These are phyloP conservation scores for Metellina segmentata DNA, from an alignment of 2,888 invertebrate genomes.

Conservation along the genomic window DNA sequence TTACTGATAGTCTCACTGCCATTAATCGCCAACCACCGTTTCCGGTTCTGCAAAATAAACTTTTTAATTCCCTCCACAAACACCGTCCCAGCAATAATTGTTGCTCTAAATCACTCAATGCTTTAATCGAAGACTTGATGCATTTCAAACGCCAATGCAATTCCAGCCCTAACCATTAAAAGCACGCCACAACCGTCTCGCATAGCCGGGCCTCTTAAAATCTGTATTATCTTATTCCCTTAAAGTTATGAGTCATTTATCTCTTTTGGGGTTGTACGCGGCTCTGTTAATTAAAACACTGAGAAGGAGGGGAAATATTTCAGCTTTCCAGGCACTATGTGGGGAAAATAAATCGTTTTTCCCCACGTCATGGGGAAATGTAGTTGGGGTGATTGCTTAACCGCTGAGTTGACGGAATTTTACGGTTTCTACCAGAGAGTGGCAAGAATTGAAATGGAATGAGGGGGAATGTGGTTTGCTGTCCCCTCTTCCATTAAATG, in stretches of 20 bases:
- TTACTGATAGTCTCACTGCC: no score
- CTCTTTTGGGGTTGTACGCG: slow-evolving; percentile 11
- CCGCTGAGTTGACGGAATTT: slow-evolving; percentile 26
- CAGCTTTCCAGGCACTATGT: neutral
- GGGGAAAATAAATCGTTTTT: slow-evolving; percentile 53
- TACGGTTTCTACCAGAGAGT: neutral
- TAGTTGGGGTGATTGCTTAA: slow-evolving; percentile 14
- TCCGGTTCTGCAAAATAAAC: neutral
- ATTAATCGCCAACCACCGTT: no score
- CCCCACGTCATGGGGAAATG: neutral
- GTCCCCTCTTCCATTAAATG: slow-evolving; percentile 2
- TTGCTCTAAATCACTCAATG: neutral
- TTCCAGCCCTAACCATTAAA: neutral
- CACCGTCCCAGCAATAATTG: neutral
- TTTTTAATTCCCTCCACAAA: neutral
- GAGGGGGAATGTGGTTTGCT: neutral
- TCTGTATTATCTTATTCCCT: slow-evolving; percentile 44
- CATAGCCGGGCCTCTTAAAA: slow-evolving; percentile 15
- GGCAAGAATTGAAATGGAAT: neutral
- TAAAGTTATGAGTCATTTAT: slow-evolving; percentile 61
- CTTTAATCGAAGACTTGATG: neutral
- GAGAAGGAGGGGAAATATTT: slow-evolving; percentile 34
- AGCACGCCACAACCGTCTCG: neutral
- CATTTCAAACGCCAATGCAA: neutral
- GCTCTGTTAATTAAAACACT: slow-evolving; percentile 39